Base-by-base conservation (phyloP, 2,888 invertebrate species). In the Epistrophe eligans region DNA sequence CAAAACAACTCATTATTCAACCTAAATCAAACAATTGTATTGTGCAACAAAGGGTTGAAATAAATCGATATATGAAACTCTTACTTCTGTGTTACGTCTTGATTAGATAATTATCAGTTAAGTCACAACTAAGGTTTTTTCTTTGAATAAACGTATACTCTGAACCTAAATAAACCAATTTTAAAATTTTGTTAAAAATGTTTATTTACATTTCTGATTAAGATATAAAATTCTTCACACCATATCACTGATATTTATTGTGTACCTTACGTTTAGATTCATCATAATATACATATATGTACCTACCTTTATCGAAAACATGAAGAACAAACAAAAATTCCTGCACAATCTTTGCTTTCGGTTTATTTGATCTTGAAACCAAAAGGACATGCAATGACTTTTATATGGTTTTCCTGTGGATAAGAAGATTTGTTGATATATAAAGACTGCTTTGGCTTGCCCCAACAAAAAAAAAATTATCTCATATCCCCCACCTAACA, bases 141-240 rank as follows among this genome's bases (percentile, higher is more conserved):
- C 40, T 38, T 38, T 10, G 10, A 9, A 38, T 10, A 38, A 38
- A 38, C 10, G 24, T 24, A 0, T 10, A 38, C 13, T 13, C 4
- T 4, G 3, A 57, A 32, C 11, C 10, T 6, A 17, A 58, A 58
- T 4, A 45, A 64, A 43, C 6, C 8, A 7, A 9, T 40, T 13
- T 40, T 13, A 1, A 32, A 38, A 60, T 19, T 60, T 11, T 45
- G n/a, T 38, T 38, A 5, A 58, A 17, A 10, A 3, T 38, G n/a
- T 60, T 60, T 64, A 28, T 45, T 64, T 64, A 32, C 45, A n/a
- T 45, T 64, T 17, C 45, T 48, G 45, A 32, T 64, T 64, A 32
- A 32, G n/a, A 45, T 64, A 24, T n/a, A 10, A 10, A n/a, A 64
- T 32, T 45, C 15, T 64, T 64, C 45, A 64, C 64, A 64, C 45